Conservation (phyloP, 2,113 vertebrate genomes). For the Sarotherodon lohbergeri region DNA sequence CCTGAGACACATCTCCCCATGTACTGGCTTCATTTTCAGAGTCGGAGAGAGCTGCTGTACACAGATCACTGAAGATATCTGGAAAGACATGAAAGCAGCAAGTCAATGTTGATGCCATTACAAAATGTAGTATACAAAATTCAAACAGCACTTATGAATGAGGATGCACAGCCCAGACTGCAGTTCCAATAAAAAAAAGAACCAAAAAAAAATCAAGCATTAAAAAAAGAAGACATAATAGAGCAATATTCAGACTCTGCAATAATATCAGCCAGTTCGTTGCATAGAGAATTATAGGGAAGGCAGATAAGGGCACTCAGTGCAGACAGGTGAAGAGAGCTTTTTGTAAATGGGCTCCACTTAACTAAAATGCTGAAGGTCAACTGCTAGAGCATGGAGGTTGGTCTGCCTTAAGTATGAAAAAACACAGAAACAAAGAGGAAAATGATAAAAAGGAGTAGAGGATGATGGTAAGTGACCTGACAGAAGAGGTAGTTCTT, state of each 20-base stretch:
- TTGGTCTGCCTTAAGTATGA: not conserved
- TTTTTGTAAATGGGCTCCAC: conserved; percentile 1
- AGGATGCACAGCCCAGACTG: not conserved
- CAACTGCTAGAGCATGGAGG: not conserved
- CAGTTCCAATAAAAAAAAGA: not conserved
- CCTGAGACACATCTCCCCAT: conserved; percentile 65
- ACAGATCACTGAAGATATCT: conserved; percentile 79
- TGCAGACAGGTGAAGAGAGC: not conserved
- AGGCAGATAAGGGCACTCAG: not conserved
- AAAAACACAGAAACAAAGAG: not conserved
- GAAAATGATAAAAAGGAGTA: not conserved
- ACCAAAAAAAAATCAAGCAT: not conserved
- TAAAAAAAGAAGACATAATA: not conserved
- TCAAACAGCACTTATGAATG: not conserved
- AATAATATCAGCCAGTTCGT: conserved; percentile 5
- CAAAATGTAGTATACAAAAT: not conserved
- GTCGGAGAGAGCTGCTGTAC: conserved; percentile 71
- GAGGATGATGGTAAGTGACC: not conserved
- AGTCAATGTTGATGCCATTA: not conserved
- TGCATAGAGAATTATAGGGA: conserved; percentile 7
- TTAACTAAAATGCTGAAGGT: conserved; percentile 21
- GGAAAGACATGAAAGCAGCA: conserved; percentile 40
- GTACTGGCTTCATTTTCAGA: conserved; percentile 68
- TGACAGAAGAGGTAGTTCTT: not conserved
- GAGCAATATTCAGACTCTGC: not conserved